Conservation (phyloP, 2,113 vertebrate species). For the Marmota monax region DNA sequence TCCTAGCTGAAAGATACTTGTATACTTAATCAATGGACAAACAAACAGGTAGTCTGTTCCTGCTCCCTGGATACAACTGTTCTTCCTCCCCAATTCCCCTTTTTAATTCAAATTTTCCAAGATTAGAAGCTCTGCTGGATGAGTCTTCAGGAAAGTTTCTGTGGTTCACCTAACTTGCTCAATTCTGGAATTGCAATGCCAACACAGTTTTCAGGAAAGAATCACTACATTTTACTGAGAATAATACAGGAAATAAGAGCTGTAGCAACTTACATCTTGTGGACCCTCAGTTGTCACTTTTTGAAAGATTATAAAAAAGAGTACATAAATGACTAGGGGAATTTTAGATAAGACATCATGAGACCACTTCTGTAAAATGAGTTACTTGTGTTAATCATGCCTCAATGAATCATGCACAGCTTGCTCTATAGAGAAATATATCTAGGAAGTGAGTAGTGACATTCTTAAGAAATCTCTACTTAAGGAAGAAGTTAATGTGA, state of each 20-base stretch:
- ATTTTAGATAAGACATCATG: background rate
- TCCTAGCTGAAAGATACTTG: background rate
- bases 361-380: background rate
- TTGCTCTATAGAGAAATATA: background rate
- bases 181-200: background rate
- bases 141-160: background rate
- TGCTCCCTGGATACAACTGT: background rate
- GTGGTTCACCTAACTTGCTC: background rate
- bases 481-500: background rate
- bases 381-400: background rate
- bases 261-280: background rate
- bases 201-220: background rate
- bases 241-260: background rate
- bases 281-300: background rate
- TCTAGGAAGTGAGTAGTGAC: background rate
- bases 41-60: background rate
- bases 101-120: conserved; percentile 6
- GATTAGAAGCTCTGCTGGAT: background rate
- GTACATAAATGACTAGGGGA: background rate
- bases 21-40: background rate
- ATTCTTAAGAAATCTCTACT: conserved; percentile 1
- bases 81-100: background rate
- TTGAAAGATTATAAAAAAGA: background rate
- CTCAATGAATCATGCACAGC: background rate
- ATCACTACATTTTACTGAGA: background rate